A percentile compares a stretch with the other conserved stretches of the same genome.
Conservation (phyloP, 2,113 vertebrate species). For the Siniperca chuatsi region DNA sequence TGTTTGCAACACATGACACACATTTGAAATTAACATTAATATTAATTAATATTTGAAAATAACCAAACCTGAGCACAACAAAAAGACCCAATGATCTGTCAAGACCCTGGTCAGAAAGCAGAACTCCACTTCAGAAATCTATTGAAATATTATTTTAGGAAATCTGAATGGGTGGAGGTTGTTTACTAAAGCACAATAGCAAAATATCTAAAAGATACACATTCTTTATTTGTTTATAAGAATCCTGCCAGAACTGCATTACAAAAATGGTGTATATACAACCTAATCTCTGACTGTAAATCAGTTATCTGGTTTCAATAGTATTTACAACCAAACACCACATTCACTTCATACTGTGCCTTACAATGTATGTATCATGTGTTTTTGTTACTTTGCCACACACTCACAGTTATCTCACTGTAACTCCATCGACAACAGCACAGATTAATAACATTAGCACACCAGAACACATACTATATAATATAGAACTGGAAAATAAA, state of each 20-base stretch:
- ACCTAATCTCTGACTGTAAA: background rate
- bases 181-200: background rate
- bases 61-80: background rate
- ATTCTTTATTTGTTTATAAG: background rate
- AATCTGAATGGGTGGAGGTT: background rate
- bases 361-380: background rate
- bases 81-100: background rate
- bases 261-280: background rate
- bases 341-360: background rate
- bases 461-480: background rate
- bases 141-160: background rate
- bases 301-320: constrained; percentile 7
- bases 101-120: background rate
- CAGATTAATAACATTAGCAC: constrained; percentile 20
- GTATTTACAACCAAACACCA: background rate
- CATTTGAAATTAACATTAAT: too few relatives aligned
- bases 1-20: background rate
- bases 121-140: background rate
- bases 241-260: background rate
- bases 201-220: background rate
- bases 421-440: background rate
- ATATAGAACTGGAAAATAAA: background rate
- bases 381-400: background rate
- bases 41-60: background rate
- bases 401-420: background rate